Evolutionary conservation across 2,797 vertebrate genomes (phyloP), one percentile per base, ranked within the genome.

Genomic region (Sebastes oblongus): DNA sequence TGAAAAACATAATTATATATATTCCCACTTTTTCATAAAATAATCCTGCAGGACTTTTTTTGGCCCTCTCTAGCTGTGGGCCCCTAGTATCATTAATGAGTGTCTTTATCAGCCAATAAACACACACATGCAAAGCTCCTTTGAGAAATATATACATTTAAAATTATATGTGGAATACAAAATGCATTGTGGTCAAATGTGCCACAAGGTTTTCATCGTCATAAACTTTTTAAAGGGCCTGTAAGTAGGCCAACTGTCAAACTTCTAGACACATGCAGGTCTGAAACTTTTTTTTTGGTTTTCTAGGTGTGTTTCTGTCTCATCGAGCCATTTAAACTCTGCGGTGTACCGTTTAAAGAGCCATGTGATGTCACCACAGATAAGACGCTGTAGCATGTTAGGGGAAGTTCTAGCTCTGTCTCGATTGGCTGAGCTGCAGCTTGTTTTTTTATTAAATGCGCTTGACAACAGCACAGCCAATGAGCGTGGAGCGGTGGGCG

Each of bases 381-480:
- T 88, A 82, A 91, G 82, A 71, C 59, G 8, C 65, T 85, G 69
- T 72, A 77, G 74, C 42, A 50, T 70, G 76, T 61, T 2, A 29
- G 42, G 87, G 92, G 88, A 85, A 93, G 77, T 88, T 92, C 83
- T 55, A 11, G 18, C 59, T 62, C 32, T 46, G 29, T 22, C 3
- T 50, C 82, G 83, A 96, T 96, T 96, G 95, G 96, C 81, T 82
- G 14, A 61, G 22, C 6, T 18, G 14, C 3, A 27, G 66, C 83
- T 86, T 89, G 65, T 85, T 91, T 89, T 88, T 39, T 78, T 69
- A 32, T 83, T 81, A 85, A 83, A 90, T 84, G 76, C 0, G 58
- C 95, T 82, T 93, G 78, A 93, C 93, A 30, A 96, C 95, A 96
- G 81, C 66, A 32, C 72, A 89, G 88, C 95, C 95, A 96, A 95